Evolutionary conservation across 37 sponge, comb jelly and placozoan genomes (phyloP).

Genomic region (Geodia barretti): DNA sequence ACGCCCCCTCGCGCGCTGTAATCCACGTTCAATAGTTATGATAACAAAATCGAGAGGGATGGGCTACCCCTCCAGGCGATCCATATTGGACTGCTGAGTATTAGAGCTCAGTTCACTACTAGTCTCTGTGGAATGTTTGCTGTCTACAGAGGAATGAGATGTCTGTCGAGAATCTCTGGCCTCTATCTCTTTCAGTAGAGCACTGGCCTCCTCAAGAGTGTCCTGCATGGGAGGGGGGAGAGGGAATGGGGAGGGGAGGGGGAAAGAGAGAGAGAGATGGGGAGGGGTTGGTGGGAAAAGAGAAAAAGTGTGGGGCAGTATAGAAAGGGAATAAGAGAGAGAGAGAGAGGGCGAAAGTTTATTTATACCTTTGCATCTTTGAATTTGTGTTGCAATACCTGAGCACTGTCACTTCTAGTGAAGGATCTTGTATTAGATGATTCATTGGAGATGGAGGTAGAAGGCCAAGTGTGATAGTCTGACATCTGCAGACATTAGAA

Average conservation of each 20-base stretch:
- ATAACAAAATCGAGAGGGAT: no score
- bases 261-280: no score
- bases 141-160: slow-evolving; percentile 5
- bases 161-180: slow-evolving; percentile 49
- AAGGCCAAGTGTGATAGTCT: slow-evolving; percentile 49
- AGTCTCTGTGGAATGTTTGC: background rate
- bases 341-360: background rate
- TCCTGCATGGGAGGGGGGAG: no score
- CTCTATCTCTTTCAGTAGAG: slow-evolving; percentile 71
- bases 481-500: slow-evolving; percentile 56
- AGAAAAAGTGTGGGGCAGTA: no score
- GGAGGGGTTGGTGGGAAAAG: no score
- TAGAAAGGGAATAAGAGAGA: background rate
- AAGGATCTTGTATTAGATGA: slow-evolving; percentile 68
- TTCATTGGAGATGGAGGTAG: slow-evolving; percentile 84
- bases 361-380: background rate
- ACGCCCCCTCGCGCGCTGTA: no score
- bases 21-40: no score
- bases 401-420: slow-evolving; percentile 93
- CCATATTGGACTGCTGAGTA: slow-evolving; percentile 15
- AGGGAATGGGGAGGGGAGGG: background rate
- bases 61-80: slow-evolving; percentile 4
- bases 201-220: slow-evolving; percentile 83
- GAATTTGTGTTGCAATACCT: no score
- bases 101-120: background rate